These are phyloP conservation scores for Cepphus grylle DNA, from an alignment of 2,113 vertebrate species.

Conservation along the genomic window DNA sequence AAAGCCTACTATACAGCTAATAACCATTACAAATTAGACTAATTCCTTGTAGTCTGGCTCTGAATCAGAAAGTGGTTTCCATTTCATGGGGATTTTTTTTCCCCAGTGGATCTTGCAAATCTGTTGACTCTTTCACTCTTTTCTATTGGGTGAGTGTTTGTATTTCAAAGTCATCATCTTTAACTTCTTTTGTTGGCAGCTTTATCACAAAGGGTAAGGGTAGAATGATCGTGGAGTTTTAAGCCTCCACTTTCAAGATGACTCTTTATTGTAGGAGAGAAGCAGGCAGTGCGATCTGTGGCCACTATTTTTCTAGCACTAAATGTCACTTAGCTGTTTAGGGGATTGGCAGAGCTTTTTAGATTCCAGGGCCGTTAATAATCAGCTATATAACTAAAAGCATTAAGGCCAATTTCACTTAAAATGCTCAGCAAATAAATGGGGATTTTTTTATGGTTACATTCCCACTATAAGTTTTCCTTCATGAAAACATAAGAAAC, in stretches of 20 bases:
- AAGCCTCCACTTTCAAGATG: neutral
- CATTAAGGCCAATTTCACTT: neutral
- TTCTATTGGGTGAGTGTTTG: neutral
- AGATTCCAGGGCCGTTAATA: neutral
- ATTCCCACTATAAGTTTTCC: neutral
- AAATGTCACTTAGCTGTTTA: neutral
- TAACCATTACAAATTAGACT: neutral
- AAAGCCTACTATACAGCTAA: neutral
- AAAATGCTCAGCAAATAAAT: neutral
- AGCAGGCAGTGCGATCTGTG: neutral
- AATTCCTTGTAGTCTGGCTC: neutral
- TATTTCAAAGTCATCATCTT: neutral
- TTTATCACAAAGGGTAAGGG: neutral
- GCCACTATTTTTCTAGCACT: neutral
- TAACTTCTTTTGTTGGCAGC: neutral
- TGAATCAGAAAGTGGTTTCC: neutral
- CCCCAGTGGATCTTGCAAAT: neutral
- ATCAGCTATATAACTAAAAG: neutral
- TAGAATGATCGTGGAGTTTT: neutral
- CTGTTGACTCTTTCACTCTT: neutral
- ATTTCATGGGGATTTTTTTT: neutral
- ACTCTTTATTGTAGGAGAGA: neutral
- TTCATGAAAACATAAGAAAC: neutral
- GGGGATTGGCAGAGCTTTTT: neutral
- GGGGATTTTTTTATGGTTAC: neutral